phyloP scores from a whole-genome alignment of 2,888 invertebrate genomes.

The Metacarcinus magister region DNA sequence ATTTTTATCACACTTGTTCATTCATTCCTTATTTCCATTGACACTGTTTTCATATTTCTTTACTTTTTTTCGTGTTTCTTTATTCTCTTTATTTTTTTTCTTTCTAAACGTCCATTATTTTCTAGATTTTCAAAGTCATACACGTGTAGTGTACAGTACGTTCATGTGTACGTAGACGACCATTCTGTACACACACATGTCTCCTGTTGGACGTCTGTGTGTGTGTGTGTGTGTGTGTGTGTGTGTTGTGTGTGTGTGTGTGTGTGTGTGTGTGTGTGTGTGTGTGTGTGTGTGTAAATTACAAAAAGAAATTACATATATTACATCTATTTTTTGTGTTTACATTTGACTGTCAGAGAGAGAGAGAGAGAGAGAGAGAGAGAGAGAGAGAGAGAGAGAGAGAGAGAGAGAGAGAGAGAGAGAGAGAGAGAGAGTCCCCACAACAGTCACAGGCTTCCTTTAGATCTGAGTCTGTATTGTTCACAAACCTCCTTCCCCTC shows the following conservation, averaged over 20 bases:
- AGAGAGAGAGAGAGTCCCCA: constrained; percentile 1
- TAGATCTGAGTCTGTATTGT: background rate
- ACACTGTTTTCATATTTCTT: background rate
- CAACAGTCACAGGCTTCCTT: background rate
- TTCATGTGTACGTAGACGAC: background rate
- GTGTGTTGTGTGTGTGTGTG: constrained; percentile 21
- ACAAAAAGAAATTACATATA: background rate
- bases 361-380: constrained; percentile 48
- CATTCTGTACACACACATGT: too few species aligned
- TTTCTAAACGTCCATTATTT: background rate
- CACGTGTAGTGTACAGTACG: background rate
- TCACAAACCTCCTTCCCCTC: background rate
- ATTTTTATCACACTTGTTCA: background rate
- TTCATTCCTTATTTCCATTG: background rate
- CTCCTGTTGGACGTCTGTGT: background rate
- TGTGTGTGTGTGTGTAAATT: background rate
- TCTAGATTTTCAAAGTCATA: background rate
- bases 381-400: constrained; percentile 43
- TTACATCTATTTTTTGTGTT: background rate
- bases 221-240: constrained; percentile 48
- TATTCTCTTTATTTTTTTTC: background rate
- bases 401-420: constrained; percentile 44
- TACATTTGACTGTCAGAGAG: background rate
- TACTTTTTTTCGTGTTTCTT: background rate
- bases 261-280: constrained; percentile 31